Percentiles rank a stretch among this genome's conserved stretches.
phyloP scores from a whole-genome alignment of 2,113 vertebrate genomes.

The Neodon shergylaensis region DNA sequence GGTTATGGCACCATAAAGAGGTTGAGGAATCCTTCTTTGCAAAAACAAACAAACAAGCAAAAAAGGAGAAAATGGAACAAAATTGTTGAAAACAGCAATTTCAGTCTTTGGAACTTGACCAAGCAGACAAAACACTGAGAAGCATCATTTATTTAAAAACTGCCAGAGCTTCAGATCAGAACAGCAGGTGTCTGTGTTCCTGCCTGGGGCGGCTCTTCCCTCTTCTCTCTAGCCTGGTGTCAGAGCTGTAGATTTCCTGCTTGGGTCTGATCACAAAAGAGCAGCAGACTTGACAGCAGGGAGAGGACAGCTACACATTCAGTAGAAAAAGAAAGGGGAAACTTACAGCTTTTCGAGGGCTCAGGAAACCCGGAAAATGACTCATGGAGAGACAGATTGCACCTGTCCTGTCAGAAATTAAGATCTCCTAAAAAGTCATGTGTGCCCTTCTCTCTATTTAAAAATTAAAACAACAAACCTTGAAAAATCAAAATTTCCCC shows the following conservation, averaged over 20 bases:
- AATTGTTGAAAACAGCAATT: conserved; percentile 20
- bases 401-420: neutral
- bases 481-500: neutral
- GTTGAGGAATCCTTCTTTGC: neutral
- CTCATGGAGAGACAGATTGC: neutral
- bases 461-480: neutral
- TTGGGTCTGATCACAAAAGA: neutral
- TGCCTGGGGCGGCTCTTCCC: neutral
- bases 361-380: neutral
- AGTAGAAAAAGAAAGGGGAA: neutral
- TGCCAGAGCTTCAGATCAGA: neutral
- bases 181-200: neutral
- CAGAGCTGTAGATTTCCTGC: neutral
- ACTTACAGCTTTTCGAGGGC: neutral
- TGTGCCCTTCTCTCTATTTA: neutral
- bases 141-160: conserved; percentile 39
- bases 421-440: no score
- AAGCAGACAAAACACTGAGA: neutral
- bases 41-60: neutral
- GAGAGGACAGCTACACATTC: neutral
- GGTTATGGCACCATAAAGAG: neutral
- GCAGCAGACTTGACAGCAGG: neutral
- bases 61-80: conserved; percentile 16
- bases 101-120: neutral
- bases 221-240: neutral